Evolutionary conservation across 2,797 vertebrate genomes (phyloP).

Genomic region (Rhinoraja longicauda): DNA sequence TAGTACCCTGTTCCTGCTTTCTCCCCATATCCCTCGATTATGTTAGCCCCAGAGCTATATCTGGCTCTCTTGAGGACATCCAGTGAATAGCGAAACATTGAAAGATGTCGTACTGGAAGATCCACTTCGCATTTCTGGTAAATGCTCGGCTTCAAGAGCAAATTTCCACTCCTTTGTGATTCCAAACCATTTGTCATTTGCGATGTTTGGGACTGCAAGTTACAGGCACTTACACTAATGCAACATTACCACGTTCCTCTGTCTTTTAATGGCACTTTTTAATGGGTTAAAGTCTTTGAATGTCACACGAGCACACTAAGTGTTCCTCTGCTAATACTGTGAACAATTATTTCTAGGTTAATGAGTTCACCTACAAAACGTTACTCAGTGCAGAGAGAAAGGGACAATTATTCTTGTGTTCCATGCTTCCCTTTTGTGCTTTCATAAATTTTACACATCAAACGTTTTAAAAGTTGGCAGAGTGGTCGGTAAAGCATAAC

Average conservation of each 20-base stretch:
- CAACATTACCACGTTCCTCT: not conserved
- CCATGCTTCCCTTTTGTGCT: not conserved
- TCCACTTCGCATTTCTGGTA: not conserved
- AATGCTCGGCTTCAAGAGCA: not conserved
- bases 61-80: no score
- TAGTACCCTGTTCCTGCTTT: no score
- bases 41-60: no score
- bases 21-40: no score
- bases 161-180: not conserved
- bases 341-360: constrained; percentile 32
- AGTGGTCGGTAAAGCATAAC: not conserved
- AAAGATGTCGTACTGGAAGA: not conserved
- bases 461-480: constrained; percentile 13
- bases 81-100: not conserved
- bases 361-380: constrained; percentile 29
- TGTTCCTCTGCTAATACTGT: not conserved
- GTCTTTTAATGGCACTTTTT: not conserved
- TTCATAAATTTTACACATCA: not conserved
- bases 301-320: not conserved
- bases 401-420: constrained; percentile 22
- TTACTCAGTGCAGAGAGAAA: constrained; percentile 20
- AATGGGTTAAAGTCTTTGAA: constrained; percentile 26
- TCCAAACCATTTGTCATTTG: not conserved
- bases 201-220: not conserved
- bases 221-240: not conserved